These are phyloP conservation scores for Serranus cabrilla DNA, from an alignment of 2,797 vertebrate species.

Conservation along the genomic window DNA sequence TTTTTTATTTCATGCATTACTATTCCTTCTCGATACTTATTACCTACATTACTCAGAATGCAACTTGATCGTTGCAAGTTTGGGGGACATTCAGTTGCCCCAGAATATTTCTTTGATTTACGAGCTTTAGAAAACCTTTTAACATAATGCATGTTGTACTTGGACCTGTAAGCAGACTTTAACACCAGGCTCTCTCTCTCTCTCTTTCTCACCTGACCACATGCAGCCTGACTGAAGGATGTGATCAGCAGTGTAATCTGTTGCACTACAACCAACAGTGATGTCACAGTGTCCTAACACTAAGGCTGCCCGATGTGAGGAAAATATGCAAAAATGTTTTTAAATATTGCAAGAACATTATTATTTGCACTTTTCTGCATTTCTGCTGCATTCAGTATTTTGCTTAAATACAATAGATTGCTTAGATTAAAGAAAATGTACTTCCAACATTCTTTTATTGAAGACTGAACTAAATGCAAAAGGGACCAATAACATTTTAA, in stretches of 20 bases:
- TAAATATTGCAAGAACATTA: too few species aligned
- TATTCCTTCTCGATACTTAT: neutral
- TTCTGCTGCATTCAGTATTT: too few species aligned
- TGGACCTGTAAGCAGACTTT: neutral
- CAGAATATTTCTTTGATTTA: too few species aligned
- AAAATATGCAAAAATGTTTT: too few species aligned
- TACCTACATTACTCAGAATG: constrained; percentile 8
- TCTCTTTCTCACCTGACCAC: neutral
- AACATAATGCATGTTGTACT: too few species aligned
- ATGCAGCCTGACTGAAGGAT: neutral
- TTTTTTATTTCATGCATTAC: neutral
- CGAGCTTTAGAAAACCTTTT: too few species aligned
- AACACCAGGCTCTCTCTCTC: neutral
- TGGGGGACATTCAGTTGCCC: neutral
- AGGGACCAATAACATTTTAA: neutral
- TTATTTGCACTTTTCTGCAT: too few species aligned
- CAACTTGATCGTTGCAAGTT: neutral
- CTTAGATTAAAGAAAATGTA: too few species aligned
- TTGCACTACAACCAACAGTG: neutral
- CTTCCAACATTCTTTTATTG: too few species aligned
- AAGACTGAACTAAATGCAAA: too few species aligned
- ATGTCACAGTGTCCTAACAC: neutral
- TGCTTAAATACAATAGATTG: too few species aligned
- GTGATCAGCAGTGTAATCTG: neutral
- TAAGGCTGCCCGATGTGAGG: too few species aligned